phyloP scores from a whole-genome alignment of 1,140 invertebrate genomes.

The Ganaspis sp. region DNA sequence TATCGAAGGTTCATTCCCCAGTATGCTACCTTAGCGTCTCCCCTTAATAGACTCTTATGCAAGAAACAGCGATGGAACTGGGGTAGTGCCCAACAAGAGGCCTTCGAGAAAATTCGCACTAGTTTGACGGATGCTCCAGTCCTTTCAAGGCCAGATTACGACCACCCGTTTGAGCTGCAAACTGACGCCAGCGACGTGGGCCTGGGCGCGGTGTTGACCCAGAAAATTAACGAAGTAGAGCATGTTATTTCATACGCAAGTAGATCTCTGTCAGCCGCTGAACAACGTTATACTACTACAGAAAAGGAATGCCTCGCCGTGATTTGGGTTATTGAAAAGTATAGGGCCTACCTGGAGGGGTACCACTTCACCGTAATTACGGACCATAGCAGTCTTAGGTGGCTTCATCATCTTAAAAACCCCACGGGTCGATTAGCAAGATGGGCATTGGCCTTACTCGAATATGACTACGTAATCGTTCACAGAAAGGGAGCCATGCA shows the following conservation, averaged over 20 bases:
- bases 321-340: neutral
- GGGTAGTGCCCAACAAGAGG: neutral
- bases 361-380: slow-evolving; percentile 65
- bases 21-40: neutral
- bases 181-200: slow-evolving; percentile 10
- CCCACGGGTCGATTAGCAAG: slow-evolving; percentile 58
- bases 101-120: neutral
- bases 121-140: neutral
- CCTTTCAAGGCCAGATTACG: neutral
- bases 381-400: slow-evolving; percentile 76
- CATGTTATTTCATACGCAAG: slow-evolving; percentile 32
- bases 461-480: slow-evolving; percentile 64
- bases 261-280: neutral
- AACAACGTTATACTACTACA: neutral
- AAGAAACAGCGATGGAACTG: neutral
- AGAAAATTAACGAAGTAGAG: slow-evolving; percentile 28
- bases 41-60: neutral
- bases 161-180: neutral
- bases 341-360: neutral
- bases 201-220: slow-evolving; percentile 41
- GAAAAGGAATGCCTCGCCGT: neutral
- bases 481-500: slow-evolving; percentile 50
- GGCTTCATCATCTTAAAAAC: slow-evolving; percentile 65
- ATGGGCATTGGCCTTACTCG: slow-evolving; percentile 71
- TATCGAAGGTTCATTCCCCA: slow-evolving; percentile 44